These are phyloP conservation scores for Psammodynastes pulverulentus DNA, from an alignment of 2,113 vertebrate species.

Conservation along the genomic window DNA sequence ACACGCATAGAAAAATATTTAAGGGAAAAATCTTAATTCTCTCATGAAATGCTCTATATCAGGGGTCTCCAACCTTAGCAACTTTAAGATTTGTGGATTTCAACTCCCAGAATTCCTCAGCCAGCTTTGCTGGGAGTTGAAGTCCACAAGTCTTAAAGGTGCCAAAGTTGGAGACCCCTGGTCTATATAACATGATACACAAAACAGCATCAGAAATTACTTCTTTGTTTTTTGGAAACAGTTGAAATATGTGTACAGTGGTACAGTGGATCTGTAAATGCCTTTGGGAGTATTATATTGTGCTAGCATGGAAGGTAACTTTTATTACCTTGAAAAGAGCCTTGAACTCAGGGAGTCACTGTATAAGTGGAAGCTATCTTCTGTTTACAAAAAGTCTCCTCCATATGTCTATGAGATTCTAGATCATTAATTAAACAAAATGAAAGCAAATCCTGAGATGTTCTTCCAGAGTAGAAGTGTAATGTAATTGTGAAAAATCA, in stretches of 20 bases:
- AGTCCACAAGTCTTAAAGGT: too few relatives aligned
- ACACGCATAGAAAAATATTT: conserved; percentile 40
- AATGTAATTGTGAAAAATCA: background rate
- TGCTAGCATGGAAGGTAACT: background rate
- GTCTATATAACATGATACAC: conserved; percentile 28
- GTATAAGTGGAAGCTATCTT: background rate
- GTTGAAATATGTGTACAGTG: conserved; percentile 24
- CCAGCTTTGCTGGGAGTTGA: too few relatives aligned
- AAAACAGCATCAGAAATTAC: background rate
- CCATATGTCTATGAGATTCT: background rate
- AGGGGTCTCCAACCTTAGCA: too few relatives aligned
- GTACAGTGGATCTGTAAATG: conserved; percentile 19
- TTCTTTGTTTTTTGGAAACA: conserved; percentile 20
- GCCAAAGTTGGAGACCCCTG: too few relatives aligned
- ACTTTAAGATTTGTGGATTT: too few relatives aligned
- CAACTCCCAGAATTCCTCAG: too few relatives aligned
- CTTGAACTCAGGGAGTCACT: background rate
- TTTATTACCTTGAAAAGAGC: background rate
- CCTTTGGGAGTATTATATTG: background rate
- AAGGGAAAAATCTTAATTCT: conserved; percentile 26
- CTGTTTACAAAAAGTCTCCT: background rate
- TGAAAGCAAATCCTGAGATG: background rate
- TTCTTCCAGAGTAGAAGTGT: background rate
- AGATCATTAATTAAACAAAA: background rate
- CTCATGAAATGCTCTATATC: background rate